phyloP scores from a whole-genome alignment of 2,797 vertebrate species.

The Periophthalmus magnuspinnatus region DNA sequence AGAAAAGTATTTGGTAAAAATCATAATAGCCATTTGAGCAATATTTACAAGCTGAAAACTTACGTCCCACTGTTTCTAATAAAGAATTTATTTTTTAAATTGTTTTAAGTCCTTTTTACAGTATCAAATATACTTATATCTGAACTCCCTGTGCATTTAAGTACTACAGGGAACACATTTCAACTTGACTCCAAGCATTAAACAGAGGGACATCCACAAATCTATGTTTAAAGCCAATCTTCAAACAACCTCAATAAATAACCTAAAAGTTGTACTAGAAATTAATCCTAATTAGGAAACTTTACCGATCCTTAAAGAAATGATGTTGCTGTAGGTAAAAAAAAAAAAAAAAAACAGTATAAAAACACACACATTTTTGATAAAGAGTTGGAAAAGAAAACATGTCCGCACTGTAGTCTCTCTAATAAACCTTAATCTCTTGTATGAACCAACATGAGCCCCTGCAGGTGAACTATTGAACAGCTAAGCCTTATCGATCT shows the following conservation, averaged over 20 bases:
- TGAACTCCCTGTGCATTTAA: not conserved
- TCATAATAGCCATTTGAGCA: not conserved
- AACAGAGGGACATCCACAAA: no score
- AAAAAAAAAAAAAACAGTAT: not conserved
- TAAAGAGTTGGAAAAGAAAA: not conserved
- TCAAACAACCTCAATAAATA: not conserved
- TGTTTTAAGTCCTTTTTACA: no score
- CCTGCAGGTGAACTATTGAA: slow-evolving; percentile 34
- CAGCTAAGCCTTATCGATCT: slow-evolving; percentile 44
- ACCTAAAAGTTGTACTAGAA: not conserved
- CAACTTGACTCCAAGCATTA: not conserved
- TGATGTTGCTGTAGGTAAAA: no score
- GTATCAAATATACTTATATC: not conserved
- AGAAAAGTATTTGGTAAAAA: not conserved
- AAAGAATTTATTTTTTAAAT: no score
- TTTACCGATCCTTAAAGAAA: not conserved
- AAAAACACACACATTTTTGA: not conserved
- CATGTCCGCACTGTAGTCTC: not conserved
- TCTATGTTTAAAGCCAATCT: not conserved
- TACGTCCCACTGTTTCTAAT: no score
- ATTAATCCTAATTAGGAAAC: not conserved
- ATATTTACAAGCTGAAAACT: not conserved
- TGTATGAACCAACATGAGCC: not conserved
- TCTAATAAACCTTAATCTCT: not conserved
- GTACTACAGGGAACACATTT: no score